Evolutionary conservation across 2,113 vertebrate genomes (phyloP).

Genomic region (Gyps fulvus): DNA sequence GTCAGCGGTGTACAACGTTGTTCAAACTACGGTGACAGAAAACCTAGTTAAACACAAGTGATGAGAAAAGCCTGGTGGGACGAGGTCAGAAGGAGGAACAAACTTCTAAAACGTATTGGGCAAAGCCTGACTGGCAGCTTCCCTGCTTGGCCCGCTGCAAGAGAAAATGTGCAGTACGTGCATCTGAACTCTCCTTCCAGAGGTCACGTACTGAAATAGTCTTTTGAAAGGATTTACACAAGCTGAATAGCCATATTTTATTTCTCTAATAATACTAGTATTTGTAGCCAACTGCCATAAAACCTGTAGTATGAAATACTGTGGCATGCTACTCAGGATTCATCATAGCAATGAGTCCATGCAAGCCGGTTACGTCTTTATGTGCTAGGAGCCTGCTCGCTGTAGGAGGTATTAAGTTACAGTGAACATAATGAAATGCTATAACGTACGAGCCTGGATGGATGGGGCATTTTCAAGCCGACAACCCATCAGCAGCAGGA

Average conservation of each 20-base stretch:
- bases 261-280: neutral
- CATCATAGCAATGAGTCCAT: neutral
- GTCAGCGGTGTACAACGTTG: neutral
- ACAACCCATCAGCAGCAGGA: neutral
- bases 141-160: neutral
- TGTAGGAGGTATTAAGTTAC: neutral
- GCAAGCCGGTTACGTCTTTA: neutral
- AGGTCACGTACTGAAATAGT: neutral
- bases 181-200: neutral
- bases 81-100: neutral
- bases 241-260: neutral
- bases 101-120: neutral
- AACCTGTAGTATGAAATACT: neutral
- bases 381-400: neutral
- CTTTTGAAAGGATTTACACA: neutral
- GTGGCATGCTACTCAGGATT: neutral
- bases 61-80: neutral
- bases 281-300: neutral
- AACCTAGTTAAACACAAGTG: neutral
- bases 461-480: neutral
- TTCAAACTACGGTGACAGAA: neutral
- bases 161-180: neutral
- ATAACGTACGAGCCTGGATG: neutral
- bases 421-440: slow-evolving; percentile 12
- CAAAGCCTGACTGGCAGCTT: neutral